Evolutionary conservation across 2,113 vertebrate genomes (phyloP).

Genomic region (Elephas maximus): DNA sequence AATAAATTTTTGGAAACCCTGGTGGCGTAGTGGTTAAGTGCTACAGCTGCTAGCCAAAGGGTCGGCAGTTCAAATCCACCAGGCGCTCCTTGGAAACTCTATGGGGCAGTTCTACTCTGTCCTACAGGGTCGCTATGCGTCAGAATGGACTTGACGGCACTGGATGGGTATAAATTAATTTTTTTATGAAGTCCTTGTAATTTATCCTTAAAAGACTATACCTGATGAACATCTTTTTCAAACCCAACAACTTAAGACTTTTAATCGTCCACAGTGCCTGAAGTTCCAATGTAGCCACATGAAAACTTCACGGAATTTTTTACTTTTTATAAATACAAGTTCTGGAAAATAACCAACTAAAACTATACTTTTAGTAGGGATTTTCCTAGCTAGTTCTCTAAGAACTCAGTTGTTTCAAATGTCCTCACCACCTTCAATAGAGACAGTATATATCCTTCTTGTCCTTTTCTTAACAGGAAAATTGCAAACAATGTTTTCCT

Average conservation of each 20-base stretch:
- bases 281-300: background rate
- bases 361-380: background rate
- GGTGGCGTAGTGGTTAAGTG: too few relatives aligned
- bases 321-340: constrained; percentile 48
- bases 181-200: constrained; percentile 43
- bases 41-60: too few relatives aligned
- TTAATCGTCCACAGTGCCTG: background rate
- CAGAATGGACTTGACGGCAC: too few relatives aligned
- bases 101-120: too few relatives aligned
- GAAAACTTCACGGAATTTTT: constrained; percentile 10
- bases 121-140: too few relatives aligned
- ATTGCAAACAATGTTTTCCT: constrained; percentile 14
- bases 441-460: background rate
- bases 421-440: background rate
- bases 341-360: constrained; percentile 36
- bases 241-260: background rate
- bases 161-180: background rate
- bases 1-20: background rate
- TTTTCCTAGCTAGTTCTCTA: background rate
- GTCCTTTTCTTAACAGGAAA: constrained; percentile 48
- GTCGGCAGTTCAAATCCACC: too few relatives aligned
- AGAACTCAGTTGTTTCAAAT: background rate
- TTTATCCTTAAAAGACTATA: constrained; percentile 30
- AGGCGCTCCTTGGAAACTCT: too few relatives aligned
- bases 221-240: constrained; percentile 27